Percentiles rank a stretch among this genome's conserved stretches.
Conservation (phyloP, 2,113 vertebrate species). For the Synchiropus splendidus region DNA sequence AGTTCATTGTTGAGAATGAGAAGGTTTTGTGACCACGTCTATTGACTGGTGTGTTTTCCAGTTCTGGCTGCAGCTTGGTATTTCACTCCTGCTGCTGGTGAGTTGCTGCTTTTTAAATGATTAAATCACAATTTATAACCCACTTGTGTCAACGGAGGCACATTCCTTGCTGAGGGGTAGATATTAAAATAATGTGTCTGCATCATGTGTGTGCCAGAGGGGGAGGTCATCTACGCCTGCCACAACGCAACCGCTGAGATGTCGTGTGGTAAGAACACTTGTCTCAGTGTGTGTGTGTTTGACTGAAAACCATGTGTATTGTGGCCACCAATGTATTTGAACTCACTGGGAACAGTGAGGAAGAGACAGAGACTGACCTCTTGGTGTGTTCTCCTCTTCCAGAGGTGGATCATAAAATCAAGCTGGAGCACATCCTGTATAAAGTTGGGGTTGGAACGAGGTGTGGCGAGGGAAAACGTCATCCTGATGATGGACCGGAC, state of each 20-base stretch:
- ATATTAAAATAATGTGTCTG: background rate
- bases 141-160: no score
- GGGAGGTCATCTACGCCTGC: conserved; percentile 42
- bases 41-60: conserved; percentile 19
- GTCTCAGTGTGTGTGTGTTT: background rate
- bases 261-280: conserved; percentile 37
- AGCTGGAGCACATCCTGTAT: conserved; percentile 51
- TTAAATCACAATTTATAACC: no score
- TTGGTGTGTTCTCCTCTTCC: background rate
- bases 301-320: no score
- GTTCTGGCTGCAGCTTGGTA: conserved; percentile 39
- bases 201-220: conserved; percentile 32
- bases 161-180: no score
- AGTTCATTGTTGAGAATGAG: background rate
- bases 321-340: background rate
- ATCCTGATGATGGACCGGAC: conserved; percentile 40
- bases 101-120: no score
- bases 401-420: conserved; percentile 41
- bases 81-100: conserved; percentile 23
- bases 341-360: no score
- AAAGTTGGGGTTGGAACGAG: conserved; percentile 51
- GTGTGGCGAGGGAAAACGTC: conserved; percentile 41
- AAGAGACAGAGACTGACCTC: background rate
- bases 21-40: background rate
- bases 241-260: conserved; percentile 35